Evolutionary conservation across 2,888 invertebrate genomes (phyloP), one percentile per base, ranked within the genome.

Genomic region (Chironomus riparius): DNA sequence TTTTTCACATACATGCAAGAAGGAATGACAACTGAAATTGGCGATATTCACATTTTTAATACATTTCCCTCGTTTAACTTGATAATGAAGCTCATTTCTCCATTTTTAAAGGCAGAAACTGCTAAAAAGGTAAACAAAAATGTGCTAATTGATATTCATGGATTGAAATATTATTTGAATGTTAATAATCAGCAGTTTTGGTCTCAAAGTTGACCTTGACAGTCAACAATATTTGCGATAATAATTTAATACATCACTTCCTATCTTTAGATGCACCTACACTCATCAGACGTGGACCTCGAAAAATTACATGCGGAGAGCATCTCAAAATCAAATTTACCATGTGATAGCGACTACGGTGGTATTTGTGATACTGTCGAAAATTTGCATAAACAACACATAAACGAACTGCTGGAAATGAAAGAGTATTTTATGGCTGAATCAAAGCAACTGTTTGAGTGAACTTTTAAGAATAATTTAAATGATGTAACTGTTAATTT

Each of bases 1-100:
- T 89, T 90, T 82, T 88, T 90, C 83, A 85, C 86, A 77, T 91
- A 89, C 81, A 82, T 91, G 2, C 90, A 92, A 81, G 91, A 91
- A 79, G 91, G 87, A 18, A 82, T 89, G 82, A 90, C 91, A 0
- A 86, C 89, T 3, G 86, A 89, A 77, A 85, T 91, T 82, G 87
- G 87, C 78, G 88, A 86, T 0, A 88, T 91, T 76, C 90, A 91
- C 80, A 86, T 91, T 1, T 82, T 92, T 72, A 91, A 92, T 80
- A 86, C 86, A 0, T 86, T 87, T 77, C 85, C 88, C 0, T 85
- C 87, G 48, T 81, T 88, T 61, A 88, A 88, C 80, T 88, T 88
- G 80, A 83, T 89, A 77, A 81, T 89, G 83, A 79, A 87, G 47
- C 81, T 89, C 78, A 85, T 88, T 78, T 85, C 84, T 78, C 89